A percentile compares a stretch with the other conserved stretches of the same genome.
phyloP scores from a whole-genome alignment of 2,888 invertebrate genomes.

The Asteroscopus sphinx region DNA sequence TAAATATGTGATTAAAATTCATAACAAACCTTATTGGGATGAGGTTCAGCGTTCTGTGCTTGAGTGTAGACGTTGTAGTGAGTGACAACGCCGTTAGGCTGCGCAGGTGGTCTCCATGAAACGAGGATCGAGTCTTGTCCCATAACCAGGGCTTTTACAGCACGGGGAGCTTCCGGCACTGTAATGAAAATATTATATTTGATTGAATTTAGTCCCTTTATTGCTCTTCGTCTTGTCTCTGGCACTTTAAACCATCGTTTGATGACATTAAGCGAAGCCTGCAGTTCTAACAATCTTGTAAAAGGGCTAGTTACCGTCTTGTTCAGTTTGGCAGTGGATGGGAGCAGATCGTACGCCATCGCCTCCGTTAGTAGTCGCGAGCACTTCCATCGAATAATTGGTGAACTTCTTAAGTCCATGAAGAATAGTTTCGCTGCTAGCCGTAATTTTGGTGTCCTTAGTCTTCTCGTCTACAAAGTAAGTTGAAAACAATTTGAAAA shows the following conservation, averaged over 20 bases:
- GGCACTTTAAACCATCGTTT: too few species aligned
- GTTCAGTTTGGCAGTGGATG: constrained; percentile 98
- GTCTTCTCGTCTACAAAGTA: constrained; percentile 94
- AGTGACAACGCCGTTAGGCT: constrained; percentile 97
- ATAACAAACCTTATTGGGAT: constrained; percentile 91
- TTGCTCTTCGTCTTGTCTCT: too few species aligned
- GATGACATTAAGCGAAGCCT: too few species aligned
- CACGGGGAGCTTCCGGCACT: constrained; percentile 98
- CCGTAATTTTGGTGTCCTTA: constrained; percentile 97
- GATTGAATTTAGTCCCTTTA: background rate
- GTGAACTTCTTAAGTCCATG: constrained; percentile 98
- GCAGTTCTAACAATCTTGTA: background rate
- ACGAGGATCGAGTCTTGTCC: constrained; percentile 97
- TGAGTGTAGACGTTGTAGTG: constrained; percentile 98
- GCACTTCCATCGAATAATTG: constrained; percentile 98
- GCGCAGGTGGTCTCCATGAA: constrained; percentile 97
- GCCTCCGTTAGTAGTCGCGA: constrained; percentile 98
- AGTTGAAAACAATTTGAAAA: background rate
- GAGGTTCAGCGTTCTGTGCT: constrained; percentile 92
- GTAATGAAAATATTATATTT: constrained; percentile 18
- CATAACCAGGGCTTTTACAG: constrained; percentile 98
- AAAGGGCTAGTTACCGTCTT: constrained; percentile 92
- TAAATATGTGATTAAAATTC: background rate
- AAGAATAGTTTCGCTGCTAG: constrained; percentile 97
- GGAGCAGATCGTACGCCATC: constrained; percentile 97